A percentile compares a stretch with the other conserved stretches of the same genome.
phyloP scores from a whole-genome alignment of 2,113 vertebrate genomes.

The Chiloscyllium plagiosum region DNA sequence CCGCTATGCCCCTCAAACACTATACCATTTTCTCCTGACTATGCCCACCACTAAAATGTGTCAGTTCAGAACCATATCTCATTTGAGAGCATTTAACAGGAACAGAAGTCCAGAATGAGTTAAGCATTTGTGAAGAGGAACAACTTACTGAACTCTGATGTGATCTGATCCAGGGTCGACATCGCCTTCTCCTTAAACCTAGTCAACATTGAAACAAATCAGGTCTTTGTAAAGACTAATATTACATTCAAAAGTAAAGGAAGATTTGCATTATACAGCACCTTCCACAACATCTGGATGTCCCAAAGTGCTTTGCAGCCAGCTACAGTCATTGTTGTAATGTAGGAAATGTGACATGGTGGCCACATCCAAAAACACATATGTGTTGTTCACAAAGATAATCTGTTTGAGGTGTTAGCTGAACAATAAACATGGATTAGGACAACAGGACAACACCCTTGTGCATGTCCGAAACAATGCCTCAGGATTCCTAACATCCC shows the following conservation, averaged over 20 bases:
- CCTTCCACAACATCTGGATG: no score
- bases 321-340: neutral
- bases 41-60: neutral
- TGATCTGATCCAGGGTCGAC: slow-evolving; percentile 53
- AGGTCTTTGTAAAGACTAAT: neutral
- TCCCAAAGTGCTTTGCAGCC: no score
- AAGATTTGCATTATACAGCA: neutral
- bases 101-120: neutral
- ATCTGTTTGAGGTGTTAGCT: neutral
- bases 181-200: slow-evolving; percentile 58
- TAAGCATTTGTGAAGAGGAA: neutral
- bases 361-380: neutral
- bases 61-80: neutral
- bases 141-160: slow-evolving; percentile 61
- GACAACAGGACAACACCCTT: neutral
- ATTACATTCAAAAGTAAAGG: neutral
- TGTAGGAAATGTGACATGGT: neutral
- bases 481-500: neutral
- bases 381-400: neutral
- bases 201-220: slow-evolving; percentile 18
- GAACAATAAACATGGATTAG: neutral
- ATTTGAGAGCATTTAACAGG: neutral
- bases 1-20: neutral
- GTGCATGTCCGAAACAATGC: neutral
- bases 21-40: neutral